Conservation (phyloP, 2,888 invertebrate species). For the Patella pellucida region DNA sequence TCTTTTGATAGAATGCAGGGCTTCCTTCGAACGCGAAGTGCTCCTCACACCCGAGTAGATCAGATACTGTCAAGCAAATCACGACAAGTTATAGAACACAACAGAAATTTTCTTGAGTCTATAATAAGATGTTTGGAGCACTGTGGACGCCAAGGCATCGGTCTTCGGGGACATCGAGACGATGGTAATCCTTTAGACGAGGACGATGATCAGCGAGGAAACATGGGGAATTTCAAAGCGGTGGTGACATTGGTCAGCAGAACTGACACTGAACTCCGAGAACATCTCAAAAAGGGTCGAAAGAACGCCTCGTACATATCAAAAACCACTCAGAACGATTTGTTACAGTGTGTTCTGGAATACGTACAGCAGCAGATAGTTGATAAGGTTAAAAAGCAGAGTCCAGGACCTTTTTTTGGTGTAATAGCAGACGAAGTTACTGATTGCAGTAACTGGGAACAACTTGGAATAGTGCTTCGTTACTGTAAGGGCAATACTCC, state of each 20-base stretch:
- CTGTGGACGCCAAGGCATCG: background rate
- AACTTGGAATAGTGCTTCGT: background rate
- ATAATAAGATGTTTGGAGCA: background rate
- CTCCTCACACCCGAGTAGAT: background rate
- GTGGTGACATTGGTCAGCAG: background rate
- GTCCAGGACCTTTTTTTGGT: background rate
- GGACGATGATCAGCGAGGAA: background rate
- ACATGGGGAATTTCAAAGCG: background rate
- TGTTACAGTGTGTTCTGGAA: too few relatives aligned
- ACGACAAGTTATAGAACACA: background rate
- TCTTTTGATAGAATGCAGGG: too few relatives aligned
- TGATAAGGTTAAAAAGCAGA: too few relatives aligned
- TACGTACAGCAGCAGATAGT: too few relatives aligned
- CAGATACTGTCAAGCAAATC: background rate
- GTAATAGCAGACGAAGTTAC: background rate
- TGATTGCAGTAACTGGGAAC: slow-evolving; percentile 1
- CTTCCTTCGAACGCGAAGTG: background rate
- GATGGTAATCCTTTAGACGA: slow-evolving; percentile 3
- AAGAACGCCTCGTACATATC: too few relatives aligned
- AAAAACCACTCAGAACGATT: too few relatives aligned
- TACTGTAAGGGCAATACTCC: background rate
- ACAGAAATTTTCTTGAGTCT: background rate
- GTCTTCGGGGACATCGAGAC: background rate
- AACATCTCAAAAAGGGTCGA: too few relatives aligned
- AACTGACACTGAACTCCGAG: too few relatives aligned